Evolutionary conservation across 2,888 invertebrate genomes (phyloP), one percentile per base, ranked within the genome.

Genomic region (Hypomecis punctinalis): DNA sequence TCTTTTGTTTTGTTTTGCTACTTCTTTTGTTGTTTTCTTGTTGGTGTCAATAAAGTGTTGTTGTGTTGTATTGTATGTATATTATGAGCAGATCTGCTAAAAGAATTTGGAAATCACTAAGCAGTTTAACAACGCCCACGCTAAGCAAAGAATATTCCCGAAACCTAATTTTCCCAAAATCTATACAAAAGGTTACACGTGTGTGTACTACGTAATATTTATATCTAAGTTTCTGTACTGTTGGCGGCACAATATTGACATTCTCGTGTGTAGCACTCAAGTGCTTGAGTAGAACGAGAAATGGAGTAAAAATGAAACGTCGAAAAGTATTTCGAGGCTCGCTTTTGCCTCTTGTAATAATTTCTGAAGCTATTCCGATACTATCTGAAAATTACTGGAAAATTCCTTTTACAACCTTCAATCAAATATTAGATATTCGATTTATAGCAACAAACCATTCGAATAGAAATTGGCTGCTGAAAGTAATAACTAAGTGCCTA

Each of bases 221-320:
- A 33, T 55, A 23, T 37, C 45, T 23, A 45, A 55, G 4, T 11
- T 13, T 45, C 1, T 40, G 43, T 61, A 49, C 61, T 61, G 61
- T 55, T 33, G n/a, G 1, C 8, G 7, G 36, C 37, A 23, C 23
- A 37, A 10, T 53, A 54, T 53, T 71, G 72, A 71, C 69, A 67
- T 68, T 56, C 69, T 64, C 52, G 48, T 45, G 51, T 70, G 65
- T 66, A 66, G 63, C 71, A 71, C 76, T 77, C 75, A 72, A 76
- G 69, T 71, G 69, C 70, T 74, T 72, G 69, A 76, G 69, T 67
- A 70, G 66, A 63, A 54, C 69, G 70, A 70, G 61, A 75, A 76
- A 74, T 73, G 76, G 73, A 68, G 73, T 66, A 57, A 70, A 72
- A 74, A 71, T 68, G 70, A 73, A 75, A 70, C 57, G 63, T 63